Evolutionary conservation across 2,113 vertebrate genomes (phyloP), one percentile per base, ranked within the genome.

Genomic region (Nymphicus hollandicus): DNA sequence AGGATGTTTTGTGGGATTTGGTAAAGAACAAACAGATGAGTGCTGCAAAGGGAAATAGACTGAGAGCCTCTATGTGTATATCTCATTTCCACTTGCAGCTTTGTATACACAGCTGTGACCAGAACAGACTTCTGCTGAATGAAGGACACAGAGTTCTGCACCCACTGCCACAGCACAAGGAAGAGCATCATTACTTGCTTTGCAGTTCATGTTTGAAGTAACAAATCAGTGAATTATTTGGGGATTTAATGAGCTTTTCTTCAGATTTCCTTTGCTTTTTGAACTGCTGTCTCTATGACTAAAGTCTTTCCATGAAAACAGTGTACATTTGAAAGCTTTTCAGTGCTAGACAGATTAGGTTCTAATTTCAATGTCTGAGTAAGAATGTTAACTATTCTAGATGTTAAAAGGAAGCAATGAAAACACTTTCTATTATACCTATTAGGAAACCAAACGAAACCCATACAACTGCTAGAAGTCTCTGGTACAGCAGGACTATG

Each of bases 1-100:
- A 97, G 86, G 95, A 92, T 93, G 92, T 96, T 97, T 97, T 97
- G 89, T 97, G 95, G 91, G 85, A 64, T 95, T 97, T 97, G 70
- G 92, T 97, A 97, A 91, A 96, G 95, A 95, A 96, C 95, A 98
- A 98, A 96, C 92, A 97, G 89, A 97, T 94, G 97, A 97, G 50
- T 83, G 93, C 95, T 95, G 80, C 15, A 72, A 92, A 97, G 94
- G 87, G 86, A 96, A 95, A 81, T 58, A 88, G 96, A 96, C 95
- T 22, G 64, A 82, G 81, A 4, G 91, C 91, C 92, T 97, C 96
- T 88, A 79, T 90, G 88, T 88, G 93, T 86, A 68, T 76, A 91
- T 93, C 92, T 93, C 56, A 70, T 94, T 96, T 95, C 91, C 89
- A 92, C 58, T 91, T 93, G 80, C 76, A 93, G 91, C 95, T 96